Evolutionary conservation across 2,888 invertebrate species (phyloP).

Genomic region (Drosophila gaucha): DNA sequence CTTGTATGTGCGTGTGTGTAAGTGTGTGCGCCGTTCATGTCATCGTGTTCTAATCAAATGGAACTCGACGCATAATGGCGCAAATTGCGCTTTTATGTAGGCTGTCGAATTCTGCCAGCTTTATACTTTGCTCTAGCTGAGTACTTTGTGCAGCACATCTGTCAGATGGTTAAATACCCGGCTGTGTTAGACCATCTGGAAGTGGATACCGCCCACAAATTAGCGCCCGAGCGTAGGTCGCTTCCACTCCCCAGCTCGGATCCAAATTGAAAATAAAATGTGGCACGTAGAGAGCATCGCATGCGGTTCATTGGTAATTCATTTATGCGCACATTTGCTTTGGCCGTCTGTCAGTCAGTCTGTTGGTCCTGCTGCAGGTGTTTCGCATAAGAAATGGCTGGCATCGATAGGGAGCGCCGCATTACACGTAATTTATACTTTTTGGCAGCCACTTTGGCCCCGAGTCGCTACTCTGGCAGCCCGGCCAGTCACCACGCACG

Average conservation of each 20-base stretch:
- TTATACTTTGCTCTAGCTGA: slow-evolving; percentile 5
- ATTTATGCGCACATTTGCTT: slow-evolving; percentile 77
- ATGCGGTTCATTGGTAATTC: slow-evolving; percentile 80
- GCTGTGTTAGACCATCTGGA: slow-evolving; percentile 43
- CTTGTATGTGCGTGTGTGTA: slow-evolving; percentile 2
- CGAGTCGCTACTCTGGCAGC: slow-evolving; percentile 5
- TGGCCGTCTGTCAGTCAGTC: slow-evolving; percentile 12
- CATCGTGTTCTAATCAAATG: slow-evolving; percentile 74
- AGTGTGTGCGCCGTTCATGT: slow-evolving; percentile 44
- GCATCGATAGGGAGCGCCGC: slow-evolving; percentile 62
- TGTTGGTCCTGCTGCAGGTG: slow-evolving; percentile 60
- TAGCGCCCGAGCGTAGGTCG: slow-evolving; percentile 43
- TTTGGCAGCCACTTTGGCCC: slow-evolving; percentile 70
- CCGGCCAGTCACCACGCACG: slow-evolving; percentile 67
- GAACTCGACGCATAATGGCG: slow-evolving; percentile 74
- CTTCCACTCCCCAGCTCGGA: neutral
- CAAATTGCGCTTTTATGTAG: slow-evolving; percentile 78
- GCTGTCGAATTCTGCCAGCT: slow-evolving; percentile 60
- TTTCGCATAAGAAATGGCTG: slow-evolving; percentile 75
- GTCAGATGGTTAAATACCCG: slow-evolving; percentile 65
- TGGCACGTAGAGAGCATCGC: slow-evolving; percentile 50
- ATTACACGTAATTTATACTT: slow-evolving; percentile 75
- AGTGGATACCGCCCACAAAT: slow-evolving; percentile 55
- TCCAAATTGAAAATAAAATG: slow-evolving; percentile 76
- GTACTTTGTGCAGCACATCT: slow-evolving; percentile 50